Percentiles rank a stretch among this genome's conserved stretches.
Evolutionary conservation across 92 coral and sea anemone species (phyloP).

Genomic region (Virgularia gustaviana): DNA sequence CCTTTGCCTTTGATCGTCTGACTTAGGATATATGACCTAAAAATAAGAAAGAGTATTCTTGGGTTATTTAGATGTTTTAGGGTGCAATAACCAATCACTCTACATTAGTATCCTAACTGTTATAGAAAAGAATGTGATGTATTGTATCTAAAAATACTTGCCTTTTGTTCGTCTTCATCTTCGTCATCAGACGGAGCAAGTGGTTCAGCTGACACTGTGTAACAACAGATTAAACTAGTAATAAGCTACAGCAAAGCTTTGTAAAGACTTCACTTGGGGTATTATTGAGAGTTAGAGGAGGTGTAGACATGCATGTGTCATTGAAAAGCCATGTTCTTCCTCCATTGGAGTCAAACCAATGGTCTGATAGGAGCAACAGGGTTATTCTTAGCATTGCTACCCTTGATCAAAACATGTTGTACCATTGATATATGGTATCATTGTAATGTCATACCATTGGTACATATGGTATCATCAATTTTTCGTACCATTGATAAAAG

Average conservation of each 20-base stretch:
- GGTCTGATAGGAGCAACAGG: no score
- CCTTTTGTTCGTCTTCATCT: constrained; percentile 90
- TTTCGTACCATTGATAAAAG: no score
- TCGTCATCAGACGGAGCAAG: constrained; percentile 91
- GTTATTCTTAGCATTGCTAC: no score
- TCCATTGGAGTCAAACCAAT: no score
- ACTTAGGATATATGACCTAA: constrained; percentile 89
- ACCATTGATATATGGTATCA: no score
- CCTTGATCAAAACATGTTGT: no score
- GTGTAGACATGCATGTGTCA: no score
- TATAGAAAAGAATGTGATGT: not conserved
- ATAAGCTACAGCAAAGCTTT: not conserved
- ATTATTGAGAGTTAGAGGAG: no score
- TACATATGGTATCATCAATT: no score
- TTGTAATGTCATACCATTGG: no score
- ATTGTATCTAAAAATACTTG: constrained; percentile 37
- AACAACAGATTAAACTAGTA: not conserved
- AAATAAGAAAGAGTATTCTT: not conserved
- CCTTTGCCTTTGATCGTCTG: constrained; percentile 80
- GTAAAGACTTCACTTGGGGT: not conserved
- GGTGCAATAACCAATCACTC: not conserved
- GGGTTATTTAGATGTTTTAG: not conserved
- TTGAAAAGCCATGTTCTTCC: no score
- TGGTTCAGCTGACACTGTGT: constrained; percentile 91
- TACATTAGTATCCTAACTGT: not conserved